These are phyloP conservation scores for Tipula vernalis DNA, from an alignment of 2,888 invertebrate species.

Conservation along the genomic window DNA sequence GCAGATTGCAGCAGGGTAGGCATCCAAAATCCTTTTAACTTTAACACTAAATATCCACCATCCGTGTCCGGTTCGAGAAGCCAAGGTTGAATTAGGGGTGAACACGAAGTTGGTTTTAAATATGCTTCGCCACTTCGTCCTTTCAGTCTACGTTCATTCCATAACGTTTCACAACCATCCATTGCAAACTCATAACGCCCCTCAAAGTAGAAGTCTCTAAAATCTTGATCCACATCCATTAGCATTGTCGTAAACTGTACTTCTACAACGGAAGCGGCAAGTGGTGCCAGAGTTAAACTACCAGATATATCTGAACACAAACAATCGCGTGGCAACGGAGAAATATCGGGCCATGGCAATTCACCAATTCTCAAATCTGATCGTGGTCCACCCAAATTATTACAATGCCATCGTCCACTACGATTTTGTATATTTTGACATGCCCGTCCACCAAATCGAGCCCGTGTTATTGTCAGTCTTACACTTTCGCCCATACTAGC, in stretches of 20 bases:
- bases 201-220: constrained; percentile 66
- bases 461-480: constrained; percentile 15
- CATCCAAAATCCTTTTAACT: constrained; percentile 52
- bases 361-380: constrained; percentile 52
- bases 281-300: constrained; percentile 49
- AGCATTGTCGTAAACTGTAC: constrained; percentile 60
- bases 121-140: constrained; percentile 64
- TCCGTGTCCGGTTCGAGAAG: constrained; percentile 59
- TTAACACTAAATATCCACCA: constrained; percentile 57
- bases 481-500: constrained; percentile 55
- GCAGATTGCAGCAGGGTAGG: constrained; percentile 23
- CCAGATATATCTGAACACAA: constrained; percentile 58
- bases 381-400: constrained; percentile 37
- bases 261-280: constrained; percentile 57
- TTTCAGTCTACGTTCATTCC: constrained; percentile 50
- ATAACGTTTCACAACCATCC: constrained; percentile 47
- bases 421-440: constrained; percentile 19
- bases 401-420: constrained; percentile 56
- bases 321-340: constrained; percentile 52
- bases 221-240: constrained; percentile 73
- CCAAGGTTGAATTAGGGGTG: constrained; percentile 51
- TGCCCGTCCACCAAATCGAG: constrained; percentile 14
- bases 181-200: constrained; percentile 52
- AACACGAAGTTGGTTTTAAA: constrained; percentile 45
- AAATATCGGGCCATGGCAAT: constrained; percentile 55